phyloP scores from a whole-genome alignment of 2,888 invertebrate species.

The Polymixis flavicincta region DNA sequence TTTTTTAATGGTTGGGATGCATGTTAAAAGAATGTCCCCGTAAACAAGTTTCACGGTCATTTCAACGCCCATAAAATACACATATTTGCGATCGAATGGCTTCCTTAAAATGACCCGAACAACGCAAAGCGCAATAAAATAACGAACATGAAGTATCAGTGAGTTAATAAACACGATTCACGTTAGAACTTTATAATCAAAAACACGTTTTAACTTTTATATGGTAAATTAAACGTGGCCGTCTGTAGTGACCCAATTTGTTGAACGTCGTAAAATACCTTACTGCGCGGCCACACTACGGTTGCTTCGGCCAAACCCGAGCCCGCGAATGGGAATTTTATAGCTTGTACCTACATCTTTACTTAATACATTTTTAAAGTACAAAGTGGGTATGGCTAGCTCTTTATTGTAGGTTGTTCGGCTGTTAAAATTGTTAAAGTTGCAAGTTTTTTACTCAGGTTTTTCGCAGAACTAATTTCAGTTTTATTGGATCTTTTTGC shows the following conservation, averaged over 20 bases:
- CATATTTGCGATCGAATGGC: background rate
- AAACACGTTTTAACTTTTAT: slow-evolving; percentile 59
- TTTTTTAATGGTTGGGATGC: slow-evolving; percentile 16
- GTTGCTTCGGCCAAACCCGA: slow-evolving; percentile 62
- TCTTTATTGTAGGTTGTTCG: slow-evolving; percentile 41
- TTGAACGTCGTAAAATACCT: slow-evolving; percentile 70
- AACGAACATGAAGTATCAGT: slow-evolving; percentile 35
- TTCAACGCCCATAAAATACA: slow-evolving; percentile 11
- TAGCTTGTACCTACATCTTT: slow-evolving; percentile 66
- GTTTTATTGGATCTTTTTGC: slow-evolving; percentile 37
- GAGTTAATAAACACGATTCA: slow-evolving; percentile 49
- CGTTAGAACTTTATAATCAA: slow-evolving; percentile 57
- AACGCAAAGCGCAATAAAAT: slow-evolving; percentile 46
- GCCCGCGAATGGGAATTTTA: slow-evolving; percentile 71
- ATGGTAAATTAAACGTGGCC: slow-evolving; percentile 65
- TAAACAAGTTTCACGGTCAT: slow-evolving; percentile 23
- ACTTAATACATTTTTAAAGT: slow-evolving; percentile 63
- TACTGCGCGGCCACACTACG: slow-evolving; percentile 41
- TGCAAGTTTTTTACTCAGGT: slow-evolving; percentile 28
- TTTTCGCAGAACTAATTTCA: slow-evolving; percentile 42
- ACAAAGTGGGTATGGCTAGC: slow-evolving; percentile 34
- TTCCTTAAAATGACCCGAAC: slow-evolving; percentile 15
- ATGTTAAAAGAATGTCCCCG: slow-evolving; percentile 13
- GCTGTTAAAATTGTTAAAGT: slow-evolving; percentile 48
- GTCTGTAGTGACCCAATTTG: slow-evolving; percentile 69